Base-by-base conservation (phyloP, 2,113 vertebrate species). In the Scomber japonicus region DNA sequence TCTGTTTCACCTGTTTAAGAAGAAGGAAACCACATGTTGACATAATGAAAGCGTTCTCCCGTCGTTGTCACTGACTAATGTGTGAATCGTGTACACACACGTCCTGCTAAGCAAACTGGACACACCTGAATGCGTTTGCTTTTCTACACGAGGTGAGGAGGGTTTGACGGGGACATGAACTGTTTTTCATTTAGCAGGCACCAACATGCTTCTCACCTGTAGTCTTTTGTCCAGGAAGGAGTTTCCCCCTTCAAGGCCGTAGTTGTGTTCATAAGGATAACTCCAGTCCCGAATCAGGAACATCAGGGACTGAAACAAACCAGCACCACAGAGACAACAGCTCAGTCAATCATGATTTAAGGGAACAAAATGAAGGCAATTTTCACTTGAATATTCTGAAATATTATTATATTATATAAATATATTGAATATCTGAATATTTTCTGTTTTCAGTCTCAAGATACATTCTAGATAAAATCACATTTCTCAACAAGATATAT, bases 211-310 rank as follows among this genome's bases (percentile, higher is more conserved):
- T 48, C 76, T 84, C 67, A 97, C 97, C 94, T 96, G 94, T 17
- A 98, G 89, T 66, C 97, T 94, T 81, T 89, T 96, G 3, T 96
- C 94, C 79, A 98, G 87, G 77, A 98, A 98, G 3, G 61, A 48
- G 81, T 92, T 92, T 2, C 97, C 97, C 45, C 97, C 97, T 11
- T 95, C 54, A 31, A 96, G 86, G 21, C 97, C 97, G 8, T 98
- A 98, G 3, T 30, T 4, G 59, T 96, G 96, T 64, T 98, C 97
- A 5, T 98, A 98, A 0, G 97, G 97, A 76, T 95, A 97, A 90
- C 97, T 95, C 97, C 97, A 98, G 75, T 97, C 97, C 16, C 97
- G 92, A 78, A 98, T 95, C 78, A 98, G 91, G 90, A 98, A 98
- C 95, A 98, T 95, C n/a, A 96, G 80, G 46, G 94, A 94, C 95